A percentile compares a stretch with the other conserved stretches of the same genome.
These are phyloP conservation scores for Lagopus muta DNA, from an alignment of 2,113 vertebrate genomes.

Conservation along the genomic window DNA sequence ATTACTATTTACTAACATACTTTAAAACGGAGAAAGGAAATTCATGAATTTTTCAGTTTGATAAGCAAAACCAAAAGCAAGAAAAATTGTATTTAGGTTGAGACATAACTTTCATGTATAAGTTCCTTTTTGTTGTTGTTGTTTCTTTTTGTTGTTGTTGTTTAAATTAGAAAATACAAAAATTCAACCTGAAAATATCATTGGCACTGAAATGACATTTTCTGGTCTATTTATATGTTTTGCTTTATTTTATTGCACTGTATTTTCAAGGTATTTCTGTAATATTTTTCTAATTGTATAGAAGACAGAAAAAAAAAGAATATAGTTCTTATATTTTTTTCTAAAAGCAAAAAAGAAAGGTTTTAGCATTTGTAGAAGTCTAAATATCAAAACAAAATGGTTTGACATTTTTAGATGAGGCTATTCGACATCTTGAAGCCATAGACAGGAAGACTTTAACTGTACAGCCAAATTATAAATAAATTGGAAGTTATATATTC, in stretches of 20 bases:
- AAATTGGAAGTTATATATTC: background rate
- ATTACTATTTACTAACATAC: background rate
- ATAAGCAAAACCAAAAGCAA: rapidly evolving
- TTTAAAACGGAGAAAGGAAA: background rate
- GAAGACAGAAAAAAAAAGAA: background rate
- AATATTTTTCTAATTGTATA: background rate
- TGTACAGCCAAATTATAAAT: background rate
- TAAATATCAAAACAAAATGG: background rate
- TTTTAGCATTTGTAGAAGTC: background rate
- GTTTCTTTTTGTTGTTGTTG: background rate
- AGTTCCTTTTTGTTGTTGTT: no score
- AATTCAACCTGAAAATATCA: background rate
- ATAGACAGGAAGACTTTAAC: background rate
- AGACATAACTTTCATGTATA: background rate
- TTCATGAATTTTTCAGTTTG: background rate
- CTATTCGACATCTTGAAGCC: background rate
- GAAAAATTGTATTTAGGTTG: background rate
- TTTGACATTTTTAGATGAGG: background rate
- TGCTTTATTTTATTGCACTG: background rate
- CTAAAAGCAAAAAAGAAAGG: background rate
- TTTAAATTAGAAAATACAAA: background rate
- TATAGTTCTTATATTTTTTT: background rate
- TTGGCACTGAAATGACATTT: background rate
- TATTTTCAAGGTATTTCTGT: background rate
- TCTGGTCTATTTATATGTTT: background rate